Evolutionary conservation across 2,113 vertebrate genomes (phyloP), one percentile per base, ranked within the genome.

Genomic region (Porphyrio hochstetteri): DNA sequence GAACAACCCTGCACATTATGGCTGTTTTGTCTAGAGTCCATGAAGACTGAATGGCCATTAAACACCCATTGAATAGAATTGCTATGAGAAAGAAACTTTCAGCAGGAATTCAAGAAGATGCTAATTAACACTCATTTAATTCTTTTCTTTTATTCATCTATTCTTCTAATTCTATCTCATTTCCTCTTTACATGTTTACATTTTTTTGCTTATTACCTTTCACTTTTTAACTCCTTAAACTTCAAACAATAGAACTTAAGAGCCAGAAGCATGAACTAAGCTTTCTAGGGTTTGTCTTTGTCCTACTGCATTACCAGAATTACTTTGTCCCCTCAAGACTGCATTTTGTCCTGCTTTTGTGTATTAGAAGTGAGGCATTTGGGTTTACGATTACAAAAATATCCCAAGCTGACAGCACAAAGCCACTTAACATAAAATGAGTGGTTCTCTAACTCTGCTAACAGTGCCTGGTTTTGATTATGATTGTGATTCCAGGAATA

Each of bases 391-490:
- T 84, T 31, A 56, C 3, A 69, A 53, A 94, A 72, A 67, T 61
- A 33, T 71, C n/a, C 38, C 18, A 65, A 46, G 53, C 16, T 94
- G 64, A 88, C 78, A 86, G 35, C n/a, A 85, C 27, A 82, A 65
- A 93, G 44, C 33, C 68, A 57, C 77, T 94, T 93, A 82, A 56
- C 29, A 33, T 56, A 20, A 55, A 89, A 78, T 40, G 31, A 94
- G 33, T 92, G 82, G 56, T 67, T 82, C 46, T 92, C 59, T 76
- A 15, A 36, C 65, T 80, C 40, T 92, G 40, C 31, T 67, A 88
- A 68, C 80, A 81, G 33, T 42, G 44, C 44, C 86, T 92, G 61
- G 70, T 88, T 96, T 88, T 83, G 38, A 83, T 84, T 96, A 75
- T 57, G 52, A 88, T 83, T 82, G 24, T 88, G 19, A 76, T 85